Evolutionary conservation across 1,140 invertebrate genomes (phyloP), one percentile per base, ranked within the genome.

Genomic region (Drosophila orena): DNA sequence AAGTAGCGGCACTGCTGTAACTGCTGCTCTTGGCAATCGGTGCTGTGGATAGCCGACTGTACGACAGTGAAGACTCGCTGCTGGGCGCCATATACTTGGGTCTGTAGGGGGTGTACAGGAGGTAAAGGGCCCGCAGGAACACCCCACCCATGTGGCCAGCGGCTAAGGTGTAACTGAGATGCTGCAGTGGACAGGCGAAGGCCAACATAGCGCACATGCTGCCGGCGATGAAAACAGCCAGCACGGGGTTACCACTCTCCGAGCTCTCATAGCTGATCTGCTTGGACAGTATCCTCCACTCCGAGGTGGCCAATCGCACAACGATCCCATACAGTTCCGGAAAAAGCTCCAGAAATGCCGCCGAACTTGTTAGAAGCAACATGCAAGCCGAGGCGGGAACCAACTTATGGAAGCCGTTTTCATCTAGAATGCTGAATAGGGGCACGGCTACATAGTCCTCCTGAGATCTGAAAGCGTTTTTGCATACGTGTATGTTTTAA

Each of bases 171-270:
- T 92, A 83, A 34, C 75, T 91, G 27, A 92, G 72, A 64, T 92
- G 89, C 64, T 92, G 88, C 66, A 95, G 69, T 0, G 95, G 95
- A 83, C 95, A 95, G 12, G 95, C 94, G 77, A 95, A 95, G 2
- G 95, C 95, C 59, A 95, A 79, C 75, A 95, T 95, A 38, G 94
- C 94, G 52, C 94, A 93, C 57, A 95, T 79, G 75, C 95, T 95
- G 56, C 95, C 95, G 65, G 93, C 94, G 52, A 94, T 94, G 78
- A 95, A 95, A 11, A 95, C 94, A 14, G 95, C 95, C 55, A 95
- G 81, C 1, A 95, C 94, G 2, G 95, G 95, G 81, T 94, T 95
- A 12, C 95, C 95, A 62, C 94, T 95, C 15, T 94, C 93, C 0
- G 93, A 91, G 77, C 94, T 95, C 77, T 95, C 94, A 75, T 95